Base-by-base conservation (phyloP, 2,888 invertebrate species). In the Phrixothrix hirtus region DNA sequence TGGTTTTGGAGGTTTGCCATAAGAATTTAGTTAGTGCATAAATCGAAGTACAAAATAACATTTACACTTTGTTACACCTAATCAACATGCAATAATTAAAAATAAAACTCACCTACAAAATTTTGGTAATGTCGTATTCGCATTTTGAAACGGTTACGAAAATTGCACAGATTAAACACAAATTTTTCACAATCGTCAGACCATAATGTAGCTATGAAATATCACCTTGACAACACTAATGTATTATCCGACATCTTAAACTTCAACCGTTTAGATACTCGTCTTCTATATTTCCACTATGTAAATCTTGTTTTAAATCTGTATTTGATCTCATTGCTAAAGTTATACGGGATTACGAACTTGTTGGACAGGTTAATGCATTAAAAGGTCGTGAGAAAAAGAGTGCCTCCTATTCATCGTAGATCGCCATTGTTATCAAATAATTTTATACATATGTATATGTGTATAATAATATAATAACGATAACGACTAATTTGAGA, bases 381-480 rank as follows among this genome's bases (percentile, higher is more conserved):
- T 53, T 46, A 43, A 53, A 48, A 48, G 53, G 43, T 47, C 53
- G 53, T 53, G 53, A 53, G 53, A 53, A 53, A 53, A 34, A 34
- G 47, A 47, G 25, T 25, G 46, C n/a, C n/a, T n/a, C n/a, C 42
- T 16, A 38, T 11, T 10, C 12, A 11, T 11, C 14, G 15, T 11
- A 26, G 45, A 44, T 29, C 37, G 38, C 37, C 14, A 38, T 50
- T 38, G 31, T 44, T 14, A 12, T 37, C 3, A 17, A 36, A 36
- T 27, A n/a, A n/a, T n/a, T n/a, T n/a, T n/a, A n/a, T n/a, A n/a
- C n/a, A n/a, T n/a, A n/a, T n/a, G n/a, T n/a, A n/a, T n/a, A n/a
- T n/a, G n/a, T n/a, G n/a, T n/a, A n/a, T n/a, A n/a, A n/a, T n/a
- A n/a, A n/a, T n/a, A n/a, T n/a, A n/a, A n/a, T n/a, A n/a, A n/a